Conservation (phyloP, 2,888 invertebrate genomes). For the Lordiphosa andalusiaca region DNA sequence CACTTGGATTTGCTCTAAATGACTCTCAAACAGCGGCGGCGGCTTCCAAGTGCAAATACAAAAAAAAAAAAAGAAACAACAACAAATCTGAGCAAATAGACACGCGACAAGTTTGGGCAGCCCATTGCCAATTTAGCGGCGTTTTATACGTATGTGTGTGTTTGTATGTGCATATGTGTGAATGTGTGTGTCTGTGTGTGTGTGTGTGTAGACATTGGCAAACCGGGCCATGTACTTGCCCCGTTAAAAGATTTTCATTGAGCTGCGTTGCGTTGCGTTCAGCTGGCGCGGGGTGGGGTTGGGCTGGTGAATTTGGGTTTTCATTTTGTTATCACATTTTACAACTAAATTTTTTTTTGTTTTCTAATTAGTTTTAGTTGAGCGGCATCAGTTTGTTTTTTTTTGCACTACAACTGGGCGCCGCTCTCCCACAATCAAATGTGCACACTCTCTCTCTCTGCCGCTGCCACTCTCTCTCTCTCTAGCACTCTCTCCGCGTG, state of each 20-base stretch:
- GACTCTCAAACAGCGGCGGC: no score
- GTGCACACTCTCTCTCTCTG: conserved; percentile 12
- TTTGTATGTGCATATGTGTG: conserved; percentile 2
- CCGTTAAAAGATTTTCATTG: conserved; percentile 34
- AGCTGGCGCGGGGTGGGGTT: no score
- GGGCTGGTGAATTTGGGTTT: conserved; percentile 20
- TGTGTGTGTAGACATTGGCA: conserved; percentile 17
- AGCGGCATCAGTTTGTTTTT: conserved; percentile 1
- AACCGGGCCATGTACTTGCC: conserved; percentile 36
- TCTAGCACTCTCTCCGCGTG: not conserved
- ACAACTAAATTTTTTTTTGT: conserved; percentile 1
- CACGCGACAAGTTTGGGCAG: conserved; percentile 30
- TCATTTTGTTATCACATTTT: conserved; percentile 42
- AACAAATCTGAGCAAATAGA: conserved; percentile 7
- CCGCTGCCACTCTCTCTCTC: conserved; percentile 7
- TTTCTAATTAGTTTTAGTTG: conserved; percentile 3
- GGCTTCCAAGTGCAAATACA: conserved; percentile 10
- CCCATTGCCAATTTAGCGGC: conserved; percentile 53
- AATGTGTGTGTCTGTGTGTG: conserved; percentile 5
- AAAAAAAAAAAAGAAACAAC: no score
- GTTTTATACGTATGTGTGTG: conserved; percentile 32
- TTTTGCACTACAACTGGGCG: not conserved
- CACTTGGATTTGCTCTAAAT: conserved; percentile 4
- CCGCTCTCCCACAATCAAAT: conserved; percentile 1
- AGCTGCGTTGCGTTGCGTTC: conserved; percentile 4